phyloP scores from a whole-genome alignment of 2,888 invertebrate genomes.

The Thalpophila matura region DNA sequence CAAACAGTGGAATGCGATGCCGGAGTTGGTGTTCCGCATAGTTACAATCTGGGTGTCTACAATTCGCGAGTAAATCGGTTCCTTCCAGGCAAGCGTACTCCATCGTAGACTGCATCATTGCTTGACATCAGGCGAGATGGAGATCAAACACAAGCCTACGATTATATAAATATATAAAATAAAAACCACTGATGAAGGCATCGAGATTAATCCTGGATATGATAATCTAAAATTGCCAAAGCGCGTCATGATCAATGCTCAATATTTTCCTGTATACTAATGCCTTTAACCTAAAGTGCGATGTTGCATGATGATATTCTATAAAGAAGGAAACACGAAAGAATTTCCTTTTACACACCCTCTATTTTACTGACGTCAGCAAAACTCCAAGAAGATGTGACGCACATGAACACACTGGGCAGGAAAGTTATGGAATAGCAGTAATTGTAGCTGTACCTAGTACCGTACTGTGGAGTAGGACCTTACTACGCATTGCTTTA shows the following conservation, averaged over 20 bases:
- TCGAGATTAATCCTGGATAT: background rate
- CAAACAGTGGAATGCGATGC: too few species aligned
- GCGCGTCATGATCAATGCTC: background rate
- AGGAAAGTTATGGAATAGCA: background rate
- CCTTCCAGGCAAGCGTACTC: too few species aligned
- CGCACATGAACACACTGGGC: constrained; percentile 3
- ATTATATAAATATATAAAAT: too few species aligned
- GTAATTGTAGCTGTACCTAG: background rate
- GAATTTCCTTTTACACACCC: constrained; percentile 16
- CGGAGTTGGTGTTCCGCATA: too few species aligned
- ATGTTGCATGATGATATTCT: background rate
- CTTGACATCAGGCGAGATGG: too few species aligned
- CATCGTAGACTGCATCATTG: too few species aligned
- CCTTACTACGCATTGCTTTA: background rate
- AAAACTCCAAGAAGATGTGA: constrained; percentile 30
- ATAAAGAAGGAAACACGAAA: constrained; percentile 8
- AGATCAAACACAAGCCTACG: too few species aligned
- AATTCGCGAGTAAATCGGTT: too few species aligned
- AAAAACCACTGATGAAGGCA: too few species aligned
- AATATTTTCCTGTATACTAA: background rate
- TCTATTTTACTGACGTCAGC: constrained; percentile 28
- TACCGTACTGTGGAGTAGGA: too few species aligned
- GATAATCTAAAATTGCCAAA: background rate
- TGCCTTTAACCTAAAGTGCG: too few species aligned
- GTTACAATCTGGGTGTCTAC: too few species aligned